Evolutionary conservation across 2,113 vertebrate species (phyloP).

Genomic region (Leucoraja erinaceus): DNA sequence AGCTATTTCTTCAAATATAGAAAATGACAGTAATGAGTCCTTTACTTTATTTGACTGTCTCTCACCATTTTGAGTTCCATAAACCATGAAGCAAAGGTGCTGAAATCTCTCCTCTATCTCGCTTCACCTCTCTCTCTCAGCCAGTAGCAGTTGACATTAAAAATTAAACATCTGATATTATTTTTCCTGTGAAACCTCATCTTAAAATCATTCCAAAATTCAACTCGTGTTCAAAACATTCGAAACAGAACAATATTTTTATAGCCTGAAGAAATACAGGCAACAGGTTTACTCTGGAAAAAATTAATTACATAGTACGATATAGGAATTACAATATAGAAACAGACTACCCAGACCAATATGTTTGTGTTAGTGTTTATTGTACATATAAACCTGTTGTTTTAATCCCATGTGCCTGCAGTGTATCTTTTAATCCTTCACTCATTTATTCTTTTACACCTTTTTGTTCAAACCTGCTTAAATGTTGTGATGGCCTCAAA

Average conservation of each 20-base stretch:
- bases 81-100: neutral
- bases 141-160: neutral
- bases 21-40: neutral
- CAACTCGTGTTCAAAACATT: slow-evolving; percentile 11
- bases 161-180: neutral
- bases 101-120: neutral
- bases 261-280: neutral
- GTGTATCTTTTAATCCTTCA: neutral
- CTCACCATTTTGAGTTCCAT: neutral
- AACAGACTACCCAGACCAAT: neutral
- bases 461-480: neutral
- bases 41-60: neutral
- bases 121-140: neutral
- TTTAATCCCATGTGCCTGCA: neutral
- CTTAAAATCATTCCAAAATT: slow-evolving; percentile 10
- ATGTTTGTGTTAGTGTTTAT: neutral
- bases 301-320: slow-evolving; percentile 1
- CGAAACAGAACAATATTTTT: neutral
- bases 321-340: neutral
- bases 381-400: neutral
- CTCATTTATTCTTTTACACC: too few species aligned
- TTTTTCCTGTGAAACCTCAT: slow-evolving; percentile 1
- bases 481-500: neutral
- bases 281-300: neutral
- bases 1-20: neutral